phyloP scores from a whole-genome alignment of 2,888 invertebrate species.

The Cheilosia urbana region DNA sequence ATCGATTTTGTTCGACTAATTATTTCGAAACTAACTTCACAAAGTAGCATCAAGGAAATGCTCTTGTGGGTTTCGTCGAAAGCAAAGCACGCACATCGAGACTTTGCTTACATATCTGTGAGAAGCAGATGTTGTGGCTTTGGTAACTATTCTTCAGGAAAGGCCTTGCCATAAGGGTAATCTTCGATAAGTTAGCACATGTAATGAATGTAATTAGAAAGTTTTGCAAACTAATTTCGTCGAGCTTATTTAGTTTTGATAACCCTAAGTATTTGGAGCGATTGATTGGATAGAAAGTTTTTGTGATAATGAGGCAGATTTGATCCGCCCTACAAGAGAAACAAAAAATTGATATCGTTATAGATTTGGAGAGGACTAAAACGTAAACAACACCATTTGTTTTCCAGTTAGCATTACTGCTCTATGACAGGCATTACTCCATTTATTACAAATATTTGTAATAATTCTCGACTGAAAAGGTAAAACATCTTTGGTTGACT shows the following conservation, averaged over 20 bases:
- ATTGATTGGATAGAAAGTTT: background rate
- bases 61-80: conserved; percentile 6
- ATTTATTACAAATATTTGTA: too few relatives aligned
- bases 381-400: too few relatives aligned
- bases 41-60: conserved; percentile 33
- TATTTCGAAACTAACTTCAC: conserved; percentile 22
- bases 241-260: background rate
- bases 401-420: too few relatives aligned
- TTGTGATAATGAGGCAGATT: too few relatives aligned
- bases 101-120: background rate
- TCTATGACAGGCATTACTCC: too few relatives aligned
- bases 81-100: conserved; percentile 2
- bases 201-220: conserved; percentile 51
- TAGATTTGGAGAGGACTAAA: too few relatives aligned
- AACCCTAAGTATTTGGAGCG: background rate
- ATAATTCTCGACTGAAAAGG: too few relatives aligned
- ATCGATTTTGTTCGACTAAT: conserved; percentile 27
- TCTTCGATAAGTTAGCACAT: conserved; percentile 31
- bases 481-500: too few relatives aligned
- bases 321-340: too few relatives aligned
- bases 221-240: conserved; percentile 46
- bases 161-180: background rate
- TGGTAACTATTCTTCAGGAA: background rate
- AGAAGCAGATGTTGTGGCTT: conserved; percentile 11
- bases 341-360: too few relatives aligned